A percentile compares a stretch with the other conserved stretches of the same genome.
phyloP scores from a whole-genome alignment of 2,113 vertebrate species.

The Datnioides undecimradiatus region DNA sequence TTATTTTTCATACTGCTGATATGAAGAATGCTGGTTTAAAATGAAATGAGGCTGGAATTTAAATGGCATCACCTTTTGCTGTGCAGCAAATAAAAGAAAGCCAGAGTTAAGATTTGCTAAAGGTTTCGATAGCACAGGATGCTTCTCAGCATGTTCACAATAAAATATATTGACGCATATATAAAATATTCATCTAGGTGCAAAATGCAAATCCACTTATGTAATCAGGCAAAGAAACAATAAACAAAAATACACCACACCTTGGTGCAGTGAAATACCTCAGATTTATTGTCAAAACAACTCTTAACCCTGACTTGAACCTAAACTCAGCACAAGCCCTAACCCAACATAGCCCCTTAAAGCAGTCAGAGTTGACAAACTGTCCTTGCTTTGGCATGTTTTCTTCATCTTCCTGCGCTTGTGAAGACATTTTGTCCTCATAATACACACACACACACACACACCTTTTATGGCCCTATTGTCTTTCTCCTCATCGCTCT shows the following conservation, averaged over 20 bases:
- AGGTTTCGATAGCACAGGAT: neutral
- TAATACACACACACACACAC: slow-evolving; percentile 18
- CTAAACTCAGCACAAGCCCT: slow-evolving; percentile 1
- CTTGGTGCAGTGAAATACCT: neutral
- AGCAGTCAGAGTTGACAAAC: neutral
- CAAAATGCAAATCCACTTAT: neutral
- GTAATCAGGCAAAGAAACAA: slow-evolving; percentile 1
- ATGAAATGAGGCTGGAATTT: neutral
- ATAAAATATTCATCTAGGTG: neutral
- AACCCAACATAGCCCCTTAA: neutral
- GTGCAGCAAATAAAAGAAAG: neutral
- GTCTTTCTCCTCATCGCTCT: slow-evolving; percentile 31
- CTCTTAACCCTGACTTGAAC: slow-evolving; percentile 1
- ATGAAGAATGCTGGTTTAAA: neutral
- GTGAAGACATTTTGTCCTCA: slow-evolving; percentile 19
- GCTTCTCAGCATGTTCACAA: neutral
- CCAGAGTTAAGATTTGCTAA: neutral
- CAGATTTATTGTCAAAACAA: neutral
- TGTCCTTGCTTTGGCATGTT: slow-evolving; percentile 14
- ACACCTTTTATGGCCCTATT: slow-evolving; percentile 15
- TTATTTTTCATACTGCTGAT: neutral
- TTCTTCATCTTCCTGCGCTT: slow-evolving; percentile 14
- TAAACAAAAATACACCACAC: neutral
- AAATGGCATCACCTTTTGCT: neutral
- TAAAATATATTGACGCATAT: neutral